A percentile compares a stretch with the other conserved stretches of the same genome.
These are phyloP conservation scores for Actenoides hombroni DNA, from an alignment of 2,113 vertebrate genomes.

Conservation along the genomic window DNA sequence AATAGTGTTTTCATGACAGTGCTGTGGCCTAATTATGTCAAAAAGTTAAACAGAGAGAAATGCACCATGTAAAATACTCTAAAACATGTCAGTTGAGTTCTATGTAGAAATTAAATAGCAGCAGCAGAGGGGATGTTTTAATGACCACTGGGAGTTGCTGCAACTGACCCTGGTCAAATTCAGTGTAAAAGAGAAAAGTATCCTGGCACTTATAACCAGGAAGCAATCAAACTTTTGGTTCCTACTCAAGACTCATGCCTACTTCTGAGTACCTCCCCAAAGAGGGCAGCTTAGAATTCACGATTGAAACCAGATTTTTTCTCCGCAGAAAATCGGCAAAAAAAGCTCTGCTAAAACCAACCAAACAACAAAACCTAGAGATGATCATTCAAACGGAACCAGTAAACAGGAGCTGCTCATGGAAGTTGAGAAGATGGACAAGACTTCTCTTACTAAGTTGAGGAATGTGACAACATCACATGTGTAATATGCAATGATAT, in stretches of 20 bases:
- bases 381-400: neutral
- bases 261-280: neutral
- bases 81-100: neutral
- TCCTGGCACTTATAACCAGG: neutral
- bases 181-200: neutral
- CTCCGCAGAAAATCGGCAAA: neutral
- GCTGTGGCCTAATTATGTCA: neutral
- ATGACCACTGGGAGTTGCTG: neutral
- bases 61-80: neutral
- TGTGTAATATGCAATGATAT: fast-evolving
- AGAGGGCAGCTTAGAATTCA: neutral
- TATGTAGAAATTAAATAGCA: neutral
- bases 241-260: neutral
- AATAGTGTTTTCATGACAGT: neutral
- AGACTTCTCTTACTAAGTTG: neutral
- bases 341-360: neutral
- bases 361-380: too few species aligned
- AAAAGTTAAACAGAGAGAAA: neutral
- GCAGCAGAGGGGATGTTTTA: neutral
- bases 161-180: neutral
- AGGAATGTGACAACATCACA: neutral
- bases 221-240: neutral
- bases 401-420: neutral
- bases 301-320: slow-evolving; percentile 18
- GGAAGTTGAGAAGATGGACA: neutral